Evolutionary conservation across 2,888 invertebrate genomes (phyloP).

Genomic region (Epirrhoe alternata): DNA sequence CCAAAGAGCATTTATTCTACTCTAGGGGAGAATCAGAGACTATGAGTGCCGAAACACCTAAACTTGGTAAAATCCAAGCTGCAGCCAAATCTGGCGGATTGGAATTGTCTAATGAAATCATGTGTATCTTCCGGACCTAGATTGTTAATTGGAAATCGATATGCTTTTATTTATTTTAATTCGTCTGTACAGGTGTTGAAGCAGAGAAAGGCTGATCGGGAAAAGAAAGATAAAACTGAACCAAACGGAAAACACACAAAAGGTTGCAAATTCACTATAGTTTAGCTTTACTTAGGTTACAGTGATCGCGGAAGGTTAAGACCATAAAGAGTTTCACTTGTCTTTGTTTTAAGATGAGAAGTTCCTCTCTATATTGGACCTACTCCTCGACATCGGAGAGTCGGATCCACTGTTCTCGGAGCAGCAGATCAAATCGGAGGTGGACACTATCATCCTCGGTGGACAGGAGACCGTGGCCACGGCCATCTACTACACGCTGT

Average conservation of each 20-base stretch:
- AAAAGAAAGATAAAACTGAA: conserved; percentile 40
- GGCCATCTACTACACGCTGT: conserved; percentile 63
- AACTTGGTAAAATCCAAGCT: too few species aligned
- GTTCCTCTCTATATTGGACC: conserved; percentile 81
- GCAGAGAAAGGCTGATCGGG: conserved; percentile 51
- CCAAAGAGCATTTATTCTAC: too few species aligned
- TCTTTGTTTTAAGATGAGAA: conserved; percentile 38
- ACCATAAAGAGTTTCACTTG: background rate
- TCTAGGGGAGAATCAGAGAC: too few species aligned
- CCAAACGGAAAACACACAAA: background rate
- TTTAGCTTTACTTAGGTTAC: too few species aligned
- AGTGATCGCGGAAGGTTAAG: too few species aligned
- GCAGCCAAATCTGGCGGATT: too few species aligned
- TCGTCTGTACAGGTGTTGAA: conserved; percentile 52
- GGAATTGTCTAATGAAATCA: too few species aligned
- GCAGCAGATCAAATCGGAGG: conserved; percentile 81
- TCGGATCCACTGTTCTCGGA: conserved; percentile 71
- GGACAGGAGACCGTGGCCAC: conserved; percentile 82
- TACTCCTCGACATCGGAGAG: conserved; percentile 77
- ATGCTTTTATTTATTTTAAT: too few species aligned
- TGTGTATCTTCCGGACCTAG: too few species aligned
- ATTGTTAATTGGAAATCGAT: too few species aligned
- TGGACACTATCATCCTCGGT: conserved; percentile 84
- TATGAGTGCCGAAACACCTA: too few species aligned
- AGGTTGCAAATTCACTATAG: too few species aligned